phyloP scores from a whole-genome alignment of 64 coral and sea anemone genomes.

The Cladopsammia gracilis region DNA sequence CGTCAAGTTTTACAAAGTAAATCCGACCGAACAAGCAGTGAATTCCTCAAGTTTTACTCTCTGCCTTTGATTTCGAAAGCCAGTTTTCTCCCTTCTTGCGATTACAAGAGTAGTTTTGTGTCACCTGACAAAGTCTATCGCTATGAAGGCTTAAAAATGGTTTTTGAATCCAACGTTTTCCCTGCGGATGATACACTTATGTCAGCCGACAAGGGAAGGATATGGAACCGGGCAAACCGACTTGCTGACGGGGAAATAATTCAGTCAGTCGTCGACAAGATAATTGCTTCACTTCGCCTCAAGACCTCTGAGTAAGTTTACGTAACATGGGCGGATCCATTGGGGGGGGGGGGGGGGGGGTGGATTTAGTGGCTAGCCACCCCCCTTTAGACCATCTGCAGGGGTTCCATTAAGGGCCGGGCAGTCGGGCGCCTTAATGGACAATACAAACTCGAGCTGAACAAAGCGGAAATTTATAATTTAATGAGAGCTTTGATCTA shows the following conservation, averaged over 20 bases:
- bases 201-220: neutral
- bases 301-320: neutral
- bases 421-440: no score
- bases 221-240: neutral
- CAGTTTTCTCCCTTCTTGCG: neutral
- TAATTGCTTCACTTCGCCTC: neutral
- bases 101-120: neutral
- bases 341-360: no score
- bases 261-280: slow-evolving; percentile 7
- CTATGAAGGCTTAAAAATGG: neutral
- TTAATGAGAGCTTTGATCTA: no score
- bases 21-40: neutral
- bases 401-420: no score
- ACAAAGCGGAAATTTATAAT: no score
- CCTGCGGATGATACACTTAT: neutral
- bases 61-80: neutral
- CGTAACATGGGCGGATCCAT: no score
- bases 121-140: neutral
- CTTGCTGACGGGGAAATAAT: slow-evolving; percentile 1
- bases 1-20: neutral
- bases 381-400: no score
- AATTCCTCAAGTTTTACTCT: neutral
- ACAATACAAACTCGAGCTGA: no score
- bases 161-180: slow-evolving; percentile 2
- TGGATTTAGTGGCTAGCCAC: no score